Evolutionary conservation across 1,140 invertebrate species (phyloP), one percentile per base, ranked within the genome.

Genomic region (Penaeus chinensis): DNA sequence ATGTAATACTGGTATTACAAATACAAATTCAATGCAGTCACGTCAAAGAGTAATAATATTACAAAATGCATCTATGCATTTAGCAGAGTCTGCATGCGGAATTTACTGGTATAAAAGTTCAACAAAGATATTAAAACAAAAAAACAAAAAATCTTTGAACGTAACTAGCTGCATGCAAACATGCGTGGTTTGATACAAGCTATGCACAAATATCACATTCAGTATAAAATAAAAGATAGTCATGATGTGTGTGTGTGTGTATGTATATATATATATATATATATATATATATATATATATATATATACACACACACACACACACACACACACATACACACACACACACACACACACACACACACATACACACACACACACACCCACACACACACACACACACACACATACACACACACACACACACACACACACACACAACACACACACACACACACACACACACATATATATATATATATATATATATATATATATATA

Each of bases 251-350:
- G 37, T 76, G 1, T 76, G 47, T 77, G 5, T 77, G 18, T 42
- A 42, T 77, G 18, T 77, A 42, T 77, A 42, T 77, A 42, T 77
- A 77, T 77, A 77, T 77, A 77, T 77, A 77, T 77, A 42, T 77
- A 77, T 77, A 77, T 77, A 77, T 77, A 77, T 77, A 77, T 77
- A 77, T 77, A 77, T 77, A 77, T 77, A 77, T 77, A 77, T 77
- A 77, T 77, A 77, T 77, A 77, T 77, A 77, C 5, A 77, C 42
- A 77, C 42, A 77, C 42, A 77, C 42, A 77, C 42, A 77, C 42
- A 77, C 42, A 77, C 42, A 77, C 42, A 77, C 42, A 77, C 42
- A 77, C 42, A 77, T 77, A 42, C 42, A 42, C 42, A 77, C 42
- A 77, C 42, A 42, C 42, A 77, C 42, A 77, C 42, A 20, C 42